Evolutionary conservation across 1,140 invertebrate species (phyloP).

Genomic region (Drosophila malerkotliana): DNA sequence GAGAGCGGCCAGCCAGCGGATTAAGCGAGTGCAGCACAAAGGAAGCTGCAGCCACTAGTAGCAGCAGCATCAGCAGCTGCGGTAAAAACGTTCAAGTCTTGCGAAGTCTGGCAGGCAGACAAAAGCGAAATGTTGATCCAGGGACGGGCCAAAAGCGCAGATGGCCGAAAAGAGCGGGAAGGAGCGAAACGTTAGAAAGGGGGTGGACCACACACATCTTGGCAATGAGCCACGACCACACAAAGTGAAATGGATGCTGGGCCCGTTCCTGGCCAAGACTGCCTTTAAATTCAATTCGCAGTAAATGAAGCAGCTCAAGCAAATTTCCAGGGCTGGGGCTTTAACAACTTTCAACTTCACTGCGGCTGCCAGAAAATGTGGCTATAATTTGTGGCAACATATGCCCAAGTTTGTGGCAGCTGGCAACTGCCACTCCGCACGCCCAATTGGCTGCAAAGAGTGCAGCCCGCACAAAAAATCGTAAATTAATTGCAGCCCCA

Average conservation of each 20-base stretch:
- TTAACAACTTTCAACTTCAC: slow-evolving; percentile 71
- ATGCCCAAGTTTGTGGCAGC: slow-evolving; percentile 40
- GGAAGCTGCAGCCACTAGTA: slow-evolving; percentile 27
- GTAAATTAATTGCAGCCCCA: slow-evolving; percentile 60
- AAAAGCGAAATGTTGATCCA: slow-evolving; percentile 76
- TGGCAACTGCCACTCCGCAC: slow-evolving; percentile 37
- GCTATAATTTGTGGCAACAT: slow-evolving; percentile 51
- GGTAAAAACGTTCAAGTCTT: slow-evolving; percentile 38
- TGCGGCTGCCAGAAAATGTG: slow-evolving; percentile 56
- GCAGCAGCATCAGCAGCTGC: slow-evolving; percentile 26
- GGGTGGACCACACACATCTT: slow-evolving; percentile 41
- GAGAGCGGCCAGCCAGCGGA: slow-evolving; percentile 61
- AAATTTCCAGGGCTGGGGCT: slow-evolving; percentile 57
- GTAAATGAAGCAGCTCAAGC: slow-evolving; percentile 64
- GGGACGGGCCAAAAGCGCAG: slow-evolving; percentile 26
- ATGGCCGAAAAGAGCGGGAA: not conserved
- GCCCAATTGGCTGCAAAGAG: slow-evolving; percentile 49
- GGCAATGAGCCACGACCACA: slow-evolving; percentile 60
- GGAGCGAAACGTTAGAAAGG: not conserved
- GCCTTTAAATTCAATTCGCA: slow-evolving; percentile 73
- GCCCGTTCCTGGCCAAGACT: slow-evolving; percentile 11
- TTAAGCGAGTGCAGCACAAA: slow-evolving; percentile 53
- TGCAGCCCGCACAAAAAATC: slow-evolving; percentile 49
- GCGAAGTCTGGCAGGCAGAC: slow-evolving; percentile 57
- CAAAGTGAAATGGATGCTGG: slow-evolving; percentile 61